Evolutionary conservation across 2,888 invertebrate genomes (phyloP).

Genomic region (Cyaniris semiargus): DNA sequence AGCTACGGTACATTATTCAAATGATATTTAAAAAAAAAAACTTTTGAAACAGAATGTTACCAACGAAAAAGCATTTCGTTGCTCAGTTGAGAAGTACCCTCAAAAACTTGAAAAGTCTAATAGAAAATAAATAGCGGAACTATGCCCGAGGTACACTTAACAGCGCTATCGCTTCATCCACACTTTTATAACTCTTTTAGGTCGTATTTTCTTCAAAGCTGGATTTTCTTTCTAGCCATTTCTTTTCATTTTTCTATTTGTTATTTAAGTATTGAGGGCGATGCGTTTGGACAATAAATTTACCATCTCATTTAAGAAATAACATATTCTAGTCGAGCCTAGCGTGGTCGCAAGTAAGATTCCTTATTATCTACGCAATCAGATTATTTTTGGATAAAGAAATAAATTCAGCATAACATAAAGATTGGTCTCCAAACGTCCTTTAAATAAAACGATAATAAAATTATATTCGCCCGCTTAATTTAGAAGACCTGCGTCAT

Average conservation of each 20-base stretch:
- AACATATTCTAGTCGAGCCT: not conserved
- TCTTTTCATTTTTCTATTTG: not conserved
- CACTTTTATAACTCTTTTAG: conserved; percentile 21
- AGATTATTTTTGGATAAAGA: not conserved
- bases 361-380: not conserved
- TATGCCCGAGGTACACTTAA: conserved; percentile 7
- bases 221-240: not conserved
- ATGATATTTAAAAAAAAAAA: not conserved
- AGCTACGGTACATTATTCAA: not conserved
- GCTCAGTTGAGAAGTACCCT: conserved; percentile 21
- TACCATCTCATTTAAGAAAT: not conserved
- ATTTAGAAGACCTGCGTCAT: conserved; percentile 42
- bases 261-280: not conserved
- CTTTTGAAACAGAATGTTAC: not conserved
- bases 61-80: conserved; percentile 5
- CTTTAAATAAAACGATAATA: conserved; percentile 40
- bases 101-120: conserved; percentile 23
- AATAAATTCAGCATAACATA: conserved; percentile 8
- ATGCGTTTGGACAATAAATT: not conserved
- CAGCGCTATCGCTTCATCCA: conserved; percentile 17
- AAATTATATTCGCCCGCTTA: conserved; percentile 37
- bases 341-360: not conserved
- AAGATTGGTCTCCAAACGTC: conserved; percentile 7
- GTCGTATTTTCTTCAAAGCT: conserved; percentile 4
- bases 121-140: conserved; percentile 23